These are phyloP conservation scores for Synchiropus splendidus DNA, from an alignment of 2,113 vertebrate genomes.

Conservation along the genomic window DNA sequence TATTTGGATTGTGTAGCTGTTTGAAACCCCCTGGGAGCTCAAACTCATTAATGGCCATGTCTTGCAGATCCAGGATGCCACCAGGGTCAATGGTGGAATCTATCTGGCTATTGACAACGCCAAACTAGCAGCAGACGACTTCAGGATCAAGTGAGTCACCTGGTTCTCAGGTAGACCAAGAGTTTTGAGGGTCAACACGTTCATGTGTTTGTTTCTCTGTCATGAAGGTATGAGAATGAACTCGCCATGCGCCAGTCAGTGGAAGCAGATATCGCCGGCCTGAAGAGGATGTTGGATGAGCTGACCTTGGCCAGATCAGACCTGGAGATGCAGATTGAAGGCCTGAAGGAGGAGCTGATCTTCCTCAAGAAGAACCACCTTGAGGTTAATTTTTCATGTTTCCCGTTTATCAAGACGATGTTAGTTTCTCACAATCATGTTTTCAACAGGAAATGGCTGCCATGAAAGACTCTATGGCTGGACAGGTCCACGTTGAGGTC, in stretches of 20 bases:
- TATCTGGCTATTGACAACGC: slow-evolving; percentile 77
- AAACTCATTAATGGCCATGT: background rate
- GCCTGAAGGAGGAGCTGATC: slow-evolving; percentile 75
- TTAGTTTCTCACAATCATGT: background rate
- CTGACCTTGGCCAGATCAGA: slow-evolving; percentile 66
- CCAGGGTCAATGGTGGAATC: slow-evolving; percentile 62
- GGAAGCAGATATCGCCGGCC: slow-evolving; percentile 76
- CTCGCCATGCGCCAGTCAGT: slow-evolving; percentile 75
- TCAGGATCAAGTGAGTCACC: slow-evolving; percentile 74
- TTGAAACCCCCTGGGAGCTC: background rate
- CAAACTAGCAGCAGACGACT: slow-evolving; percentile 80
- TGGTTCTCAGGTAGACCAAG: too few species aligned
- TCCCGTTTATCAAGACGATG: too few species aligned
- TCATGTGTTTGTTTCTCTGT: slow-evolving; percentile 6
- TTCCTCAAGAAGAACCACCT: slow-evolving; percentile 80
- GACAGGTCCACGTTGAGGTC: slow-evolving; percentile 71
- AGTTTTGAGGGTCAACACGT: background rate
- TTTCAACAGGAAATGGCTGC: slow-evolving; percentile 53
- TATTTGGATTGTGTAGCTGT: too few species aligned
- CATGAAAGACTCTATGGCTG: slow-evolving; percentile 49
- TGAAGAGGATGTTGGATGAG: slow-evolving; percentile 65
- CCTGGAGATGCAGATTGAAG: slow-evolving; percentile 78
- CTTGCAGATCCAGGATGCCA: slow-evolving; percentile 71
- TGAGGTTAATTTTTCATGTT: slow-evolving; percentile 57
- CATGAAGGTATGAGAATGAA: slow-evolving; percentile 76